These are phyloP conservation scores for Samia ricini DNA, from an alignment of 1,140 invertebrate genomes.

Conservation along the genomic window DNA sequence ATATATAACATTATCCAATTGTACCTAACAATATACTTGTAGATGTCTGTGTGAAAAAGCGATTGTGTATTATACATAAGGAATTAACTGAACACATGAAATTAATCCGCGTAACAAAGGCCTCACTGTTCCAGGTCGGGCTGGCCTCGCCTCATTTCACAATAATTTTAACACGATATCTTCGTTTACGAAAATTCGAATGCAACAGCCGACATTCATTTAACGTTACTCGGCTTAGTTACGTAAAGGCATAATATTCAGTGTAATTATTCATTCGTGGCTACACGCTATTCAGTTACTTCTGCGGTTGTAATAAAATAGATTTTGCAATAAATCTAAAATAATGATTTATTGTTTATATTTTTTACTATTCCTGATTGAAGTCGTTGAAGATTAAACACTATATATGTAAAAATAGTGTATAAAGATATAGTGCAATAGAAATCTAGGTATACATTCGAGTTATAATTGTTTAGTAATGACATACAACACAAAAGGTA, in stretches of 20 bases:
- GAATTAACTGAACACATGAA: conserved; percentile 38
- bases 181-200: conserved; percentile 55
- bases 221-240: conserved; percentile 23
- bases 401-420: background rate
- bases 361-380: conserved; percentile 14
- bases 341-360: conserved; percentile 1
- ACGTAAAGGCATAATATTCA: conserved; percentile 36
- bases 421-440: background rate
- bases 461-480: background rate
- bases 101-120: conserved; percentile 40
- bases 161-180: conserved; percentile 53
- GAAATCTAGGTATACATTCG: background rate
- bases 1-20: background rate
- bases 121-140: conserved; percentile 20
- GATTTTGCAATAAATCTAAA: background rate
- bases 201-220: conserved; percentile 39
- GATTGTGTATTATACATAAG: conserved; percentile 25
- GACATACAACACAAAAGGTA: too few species aligned
- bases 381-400: conserved; percentile 15
- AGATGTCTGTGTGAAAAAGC: conserved; percentile 7
- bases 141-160: conserved; percentile 49
- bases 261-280: conserved; percentile 29
- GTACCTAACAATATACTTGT: background rate
- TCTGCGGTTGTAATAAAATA: conserved; percentile 9
- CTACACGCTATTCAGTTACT: conserved; percentile 11